Evolutionary conservation across 2,888 invertebrate species (phyloP), one percentile per base, ranked within the genome.

Genomic region (Lithophane socia): DNA sequence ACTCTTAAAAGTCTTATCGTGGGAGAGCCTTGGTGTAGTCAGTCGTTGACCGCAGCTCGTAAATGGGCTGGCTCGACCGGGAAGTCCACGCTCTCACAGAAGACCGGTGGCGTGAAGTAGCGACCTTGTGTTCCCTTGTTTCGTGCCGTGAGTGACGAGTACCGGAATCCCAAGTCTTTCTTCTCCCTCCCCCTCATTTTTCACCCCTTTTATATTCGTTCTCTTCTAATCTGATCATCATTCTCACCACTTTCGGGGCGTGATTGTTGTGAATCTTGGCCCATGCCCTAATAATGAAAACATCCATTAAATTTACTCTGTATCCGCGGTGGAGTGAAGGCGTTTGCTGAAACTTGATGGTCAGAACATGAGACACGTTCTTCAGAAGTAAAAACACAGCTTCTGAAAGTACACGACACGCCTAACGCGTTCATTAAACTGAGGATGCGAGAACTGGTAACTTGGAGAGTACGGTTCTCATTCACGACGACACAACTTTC

Each of bases 51-150:
- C 49, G 1, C 61, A 21, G 60, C 79, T 77, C 52, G 47, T 63
- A 54, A 68, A 24, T 12, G 78, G 60, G 56, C 65, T 63, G 67
- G 79, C 60, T 83, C 79, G 56, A 54, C 70, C 70, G 67, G 75
- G 79, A 63, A 70, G 79, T 61, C 82, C 79, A 83, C 67, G 29
- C 71, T 69, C 64, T 52, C 61, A 66, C 68, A 47, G 52, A 12
- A 66, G 8, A 76, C 58, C 58, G 12, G 10, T n/a, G n/a, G n/a
- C 52, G 52, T 37, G 1, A 47, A 24, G 47, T 37, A 63, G 58
- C 13, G 69, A 74, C 44, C 18, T 58, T 49, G 24, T 37, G 68
- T 66, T 64, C 21, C 54, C 71, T 47, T 29, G 37, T 60, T 24
- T 56, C 75, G 54, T 64, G 12, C 67, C 54, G 79, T 79, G 58